A percentile compares a stretch with the other conserved stretches of the same genome.
phyloP scores from a whole-genome alignment of 2,113 vertebrate species.

The Ginglymostoma cirratum region DNA sequence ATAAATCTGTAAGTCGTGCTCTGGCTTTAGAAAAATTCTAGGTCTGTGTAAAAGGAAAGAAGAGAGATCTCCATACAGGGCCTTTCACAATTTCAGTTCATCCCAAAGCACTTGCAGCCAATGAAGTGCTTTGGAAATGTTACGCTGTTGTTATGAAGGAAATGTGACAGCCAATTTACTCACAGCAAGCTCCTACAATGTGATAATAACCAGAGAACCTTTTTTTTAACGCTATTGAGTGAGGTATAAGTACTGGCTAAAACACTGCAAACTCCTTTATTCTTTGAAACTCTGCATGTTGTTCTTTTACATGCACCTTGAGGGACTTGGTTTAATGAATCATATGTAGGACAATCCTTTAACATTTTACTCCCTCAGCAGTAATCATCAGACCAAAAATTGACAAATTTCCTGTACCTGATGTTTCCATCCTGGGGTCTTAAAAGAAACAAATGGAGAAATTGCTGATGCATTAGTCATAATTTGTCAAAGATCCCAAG shows the following conservation, averaged over 20 bases:
- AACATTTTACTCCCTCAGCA: neutral
- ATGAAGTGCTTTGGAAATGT: neutral
- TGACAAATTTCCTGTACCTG: neutral
- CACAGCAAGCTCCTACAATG: neutral
- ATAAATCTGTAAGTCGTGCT: neutral
- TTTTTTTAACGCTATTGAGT: neutral
- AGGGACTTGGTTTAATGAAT: neutral
- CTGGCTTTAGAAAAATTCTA: neutral
- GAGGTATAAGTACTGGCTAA: neutral
- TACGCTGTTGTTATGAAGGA: neutral
- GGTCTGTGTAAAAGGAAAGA: neutral
- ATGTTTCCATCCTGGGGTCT: neutral
- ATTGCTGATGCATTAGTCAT: too few relatives aligned
- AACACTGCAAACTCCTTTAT: neutral
- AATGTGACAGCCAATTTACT: neutral
- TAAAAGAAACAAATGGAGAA: neutral
- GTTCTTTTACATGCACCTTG: neutral
- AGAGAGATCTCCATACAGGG: neutral
- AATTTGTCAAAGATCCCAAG: neutral
- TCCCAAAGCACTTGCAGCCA: neutral
- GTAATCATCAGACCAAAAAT: neutral
- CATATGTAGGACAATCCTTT: neutral
- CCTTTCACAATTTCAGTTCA: neutral
- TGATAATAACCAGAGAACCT: neutral
- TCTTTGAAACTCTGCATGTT: neutral